A percentile compares a stretch with the other conserved stretches of the same genome.
Conservation (phyloP, 2,888 invertebrate species). For the Xiphydria camelus region DNA sequence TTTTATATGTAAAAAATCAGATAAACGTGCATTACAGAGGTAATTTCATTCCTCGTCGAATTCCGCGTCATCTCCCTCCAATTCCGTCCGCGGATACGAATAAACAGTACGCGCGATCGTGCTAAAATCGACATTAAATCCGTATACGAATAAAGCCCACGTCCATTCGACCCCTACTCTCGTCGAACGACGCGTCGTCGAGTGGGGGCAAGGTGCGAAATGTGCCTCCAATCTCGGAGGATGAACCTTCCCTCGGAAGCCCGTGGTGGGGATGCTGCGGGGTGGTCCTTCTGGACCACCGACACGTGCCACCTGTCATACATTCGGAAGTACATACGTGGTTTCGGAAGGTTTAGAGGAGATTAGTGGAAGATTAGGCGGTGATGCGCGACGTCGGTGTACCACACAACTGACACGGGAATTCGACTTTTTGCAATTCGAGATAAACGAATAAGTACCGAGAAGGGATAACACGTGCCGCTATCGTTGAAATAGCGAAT, state of each 20-base stretch:
- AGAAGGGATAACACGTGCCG: too few relatives aligned
- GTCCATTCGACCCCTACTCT: constrained; percentile 35
- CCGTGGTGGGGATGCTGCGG: constrained; percentile 36
- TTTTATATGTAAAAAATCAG: too few relatives aligned
- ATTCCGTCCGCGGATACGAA: too few relatives aligned
- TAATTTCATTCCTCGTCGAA: too few relatives aligned
- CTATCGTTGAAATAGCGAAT: too few relatives aligned
- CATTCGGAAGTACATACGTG: constrained; percentile 33
- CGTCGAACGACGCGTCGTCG: constrained; percentile 2
- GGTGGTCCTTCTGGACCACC: constrained; percentile 43
- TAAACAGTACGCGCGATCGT: background rate
- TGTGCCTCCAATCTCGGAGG: constrained; percentile 30
- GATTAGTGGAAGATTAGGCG: constrained; percentile 23
- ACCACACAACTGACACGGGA: background rate
- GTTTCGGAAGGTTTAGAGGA: constrained; percentile 30
- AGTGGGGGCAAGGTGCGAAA: constrained; percentile 32
- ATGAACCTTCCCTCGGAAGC: constrained; percentile 34
- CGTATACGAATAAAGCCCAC: constrained; percentile 23
- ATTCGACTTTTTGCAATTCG: too few relatives aligned
- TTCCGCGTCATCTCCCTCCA: too few relatives aligned
- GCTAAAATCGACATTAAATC: constrained; percentile 27
- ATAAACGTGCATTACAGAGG: too few relatives aligned
- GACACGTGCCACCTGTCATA: constrained; percentile 53
- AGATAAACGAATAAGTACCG: background rate
- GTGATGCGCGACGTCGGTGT: background rate